Conservation (phyloP, 2,797 vertebrate genomes). For the Falco naumanni region DNA sequence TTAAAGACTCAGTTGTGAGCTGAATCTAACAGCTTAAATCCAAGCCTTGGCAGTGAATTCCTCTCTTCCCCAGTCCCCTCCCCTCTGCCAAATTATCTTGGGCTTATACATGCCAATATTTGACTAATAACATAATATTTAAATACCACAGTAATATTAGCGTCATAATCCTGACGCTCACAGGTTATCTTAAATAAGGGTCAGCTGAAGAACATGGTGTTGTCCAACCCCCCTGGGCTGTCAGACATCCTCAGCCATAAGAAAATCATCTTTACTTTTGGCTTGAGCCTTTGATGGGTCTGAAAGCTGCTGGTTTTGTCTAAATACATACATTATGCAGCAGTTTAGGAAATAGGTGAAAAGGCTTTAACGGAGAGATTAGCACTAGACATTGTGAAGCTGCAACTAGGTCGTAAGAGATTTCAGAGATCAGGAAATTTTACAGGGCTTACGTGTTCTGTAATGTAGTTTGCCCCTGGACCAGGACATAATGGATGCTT, state of each 20-base stretch:
- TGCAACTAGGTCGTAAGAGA: conserved; percentile 74
- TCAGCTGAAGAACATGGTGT: conserved; percentile 37
- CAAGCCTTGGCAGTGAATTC: not conserved
- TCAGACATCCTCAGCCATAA: conserved; percentile 68
- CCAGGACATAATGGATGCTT: conserved; percentile 65
- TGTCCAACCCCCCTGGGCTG: conserved; percentile 5
- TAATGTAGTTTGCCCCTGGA: conserved; percentile 72
- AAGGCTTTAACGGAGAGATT: conserved; percentile 84
- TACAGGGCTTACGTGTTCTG: conserved; percentile 78
- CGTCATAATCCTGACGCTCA: conserved; percentile 41
- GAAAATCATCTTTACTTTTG: conserved; percentile 76
- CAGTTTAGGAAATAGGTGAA: conserved; percentile 69
- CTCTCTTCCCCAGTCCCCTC: too few relatives aligned
- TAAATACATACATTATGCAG: conserved; percentile 70
- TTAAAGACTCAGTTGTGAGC: not conserved
- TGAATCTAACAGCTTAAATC: conserved; percentile 27
- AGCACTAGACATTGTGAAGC: conserved; percentile 57
- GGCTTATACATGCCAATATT: conserved; percentile 37
- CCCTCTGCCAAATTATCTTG: not conserved
- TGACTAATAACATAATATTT: conserved; percentile 69
- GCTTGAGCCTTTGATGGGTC: conserved; percentile 82
- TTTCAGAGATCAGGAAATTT: conserved; percentile 79
- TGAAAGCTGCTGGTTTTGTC: conserved; percentile 77
- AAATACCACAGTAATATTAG: conserved; percentile 66
- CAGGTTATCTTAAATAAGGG: conserved; percentile 65